Evolutionary conservation across 1,140 invertebrate genomes (phyloP).

Genomic region (Aphidius ervi): DNA sequence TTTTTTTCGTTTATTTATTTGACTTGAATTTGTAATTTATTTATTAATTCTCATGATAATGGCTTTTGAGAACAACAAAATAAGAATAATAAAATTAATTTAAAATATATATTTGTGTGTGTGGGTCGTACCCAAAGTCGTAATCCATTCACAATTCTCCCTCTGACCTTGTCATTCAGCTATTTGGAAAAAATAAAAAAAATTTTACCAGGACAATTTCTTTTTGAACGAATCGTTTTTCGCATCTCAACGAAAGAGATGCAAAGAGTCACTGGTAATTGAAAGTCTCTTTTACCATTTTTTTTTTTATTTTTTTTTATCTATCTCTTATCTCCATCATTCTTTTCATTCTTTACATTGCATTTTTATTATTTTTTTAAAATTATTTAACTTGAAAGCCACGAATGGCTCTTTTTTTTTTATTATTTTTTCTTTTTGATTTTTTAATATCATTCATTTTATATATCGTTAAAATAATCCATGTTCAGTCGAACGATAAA

Average conservation of each 20-base stretch:
- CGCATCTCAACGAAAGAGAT: constrained; percentile 7
- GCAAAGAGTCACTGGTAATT: constrained; percentile 16
- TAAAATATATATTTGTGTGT: no score
- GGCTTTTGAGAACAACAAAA: no score
- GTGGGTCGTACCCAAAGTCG: no score
- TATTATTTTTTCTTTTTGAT: neutral
- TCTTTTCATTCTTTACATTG: neutral
- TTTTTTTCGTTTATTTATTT: no score
- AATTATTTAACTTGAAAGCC: neutral
- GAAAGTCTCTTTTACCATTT: constrained; percentile 1
- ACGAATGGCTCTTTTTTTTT: neutral
- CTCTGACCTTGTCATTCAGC: constrained; percentile 3
- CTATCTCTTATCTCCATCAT: neutral
- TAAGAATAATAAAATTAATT: no score
- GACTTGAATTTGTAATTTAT: no score
- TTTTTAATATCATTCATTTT: constrained; percentile 1
- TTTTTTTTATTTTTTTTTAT: neutral
- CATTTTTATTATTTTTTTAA: no score
- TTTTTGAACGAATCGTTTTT: constrained; percentile 13
- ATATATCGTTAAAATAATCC: neutral
- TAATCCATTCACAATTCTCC: neutral
- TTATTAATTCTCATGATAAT: no score
- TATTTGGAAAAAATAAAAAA: neutral
- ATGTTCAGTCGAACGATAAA: neutral
- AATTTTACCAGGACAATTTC: constrained; percentile 2